Base-by-base conservation (phyloP, 2,797 vertebrate species). In the Scomberomorus guttatus region DNA sequence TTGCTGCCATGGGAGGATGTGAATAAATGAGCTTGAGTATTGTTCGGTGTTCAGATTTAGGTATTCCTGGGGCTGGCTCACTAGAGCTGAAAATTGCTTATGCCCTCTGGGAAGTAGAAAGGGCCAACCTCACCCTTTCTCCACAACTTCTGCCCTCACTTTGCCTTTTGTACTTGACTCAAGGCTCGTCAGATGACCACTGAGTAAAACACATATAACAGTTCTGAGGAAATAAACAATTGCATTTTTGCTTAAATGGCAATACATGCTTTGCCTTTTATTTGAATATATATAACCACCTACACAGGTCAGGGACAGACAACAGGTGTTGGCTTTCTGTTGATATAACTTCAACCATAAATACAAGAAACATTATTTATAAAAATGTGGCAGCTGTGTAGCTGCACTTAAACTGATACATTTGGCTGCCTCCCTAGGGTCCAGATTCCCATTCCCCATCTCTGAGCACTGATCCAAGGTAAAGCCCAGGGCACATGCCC, bases 71-170 rank as follows among this genome's bases (percentile, higher is more conserved):
- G 89, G 75, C 75, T 91, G 91, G 90, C 85, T 95, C 95, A 95
- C 85, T 92, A 90, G 93, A 95, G 95, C 95, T 92, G 93, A 95
- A 95, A 95, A 96, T 95, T 95, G 92, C 89, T 82, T 94, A 15
- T 90, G 91, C 87, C 92, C 92, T 91, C 34, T 81, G 92, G 92
- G 92, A 93, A 81, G 73, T 78, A 24, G 58, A 67, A 46, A 73
- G 58, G 81, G 74, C 90, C 77, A 82, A 87, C 83, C 70, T 88
- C 70, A 72, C 59, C 65, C 70, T 84, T 83, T 83, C 58, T 37
- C 69, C 71, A 20, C 44, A 51, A 80, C 82, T 81, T 83, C 76
- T 84, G 80, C 81, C 79, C 57, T 72, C 75, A 56, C 69, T 86
- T 60, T 75, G 71, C 83, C 52, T 62, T 76, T 63, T 81, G 50